phyloP scores from a whole-genome alignment of 1,140 invertebrate species.

The Agrypnia vestita region DNA sequence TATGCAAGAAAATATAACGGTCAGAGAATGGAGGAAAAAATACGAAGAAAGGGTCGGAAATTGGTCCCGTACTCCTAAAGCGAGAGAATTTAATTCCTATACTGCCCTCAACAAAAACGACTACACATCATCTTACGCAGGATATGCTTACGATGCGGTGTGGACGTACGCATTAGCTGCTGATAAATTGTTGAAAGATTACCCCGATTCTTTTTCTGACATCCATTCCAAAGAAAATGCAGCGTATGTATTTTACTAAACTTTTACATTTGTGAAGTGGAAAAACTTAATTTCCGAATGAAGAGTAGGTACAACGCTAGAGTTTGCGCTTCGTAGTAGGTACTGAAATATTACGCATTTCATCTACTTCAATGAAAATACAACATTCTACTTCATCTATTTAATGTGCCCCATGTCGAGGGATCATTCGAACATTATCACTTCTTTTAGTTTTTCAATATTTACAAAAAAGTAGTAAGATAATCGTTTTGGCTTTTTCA shows the following conservation, averaged over 20 bases:
- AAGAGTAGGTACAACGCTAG: too few relatives aligned
- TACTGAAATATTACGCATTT: too few relatives aligned
- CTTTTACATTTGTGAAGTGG: too few relatives aligned
- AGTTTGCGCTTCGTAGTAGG: too few relatives aligned
- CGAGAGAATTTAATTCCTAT: conserved; percentile 44
- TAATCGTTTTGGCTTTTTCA: too few relatives aligned
- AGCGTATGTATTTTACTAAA: conserved; percentile 17
- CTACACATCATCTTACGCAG: conserved; percentile 77
- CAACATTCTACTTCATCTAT: too few relatives aligned
- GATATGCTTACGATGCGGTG: conserved; percentile 88
- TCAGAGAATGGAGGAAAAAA: conserved; percentile 74
- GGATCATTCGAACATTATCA: too few relatives aligned
- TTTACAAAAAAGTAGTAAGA: too few relatives aligned
- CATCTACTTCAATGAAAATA: too few relatives aligned
- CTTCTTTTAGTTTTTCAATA: too few relatives aligned
- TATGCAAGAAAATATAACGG: conserved; percentile 80
- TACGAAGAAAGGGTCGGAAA: conserved; percentile 65
- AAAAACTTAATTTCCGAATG: too few relatives aligned
- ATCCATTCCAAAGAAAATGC: conserved; percentile 72
- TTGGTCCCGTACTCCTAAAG: conserved; percentile 43
- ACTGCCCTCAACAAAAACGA: conserved; percentile 48
- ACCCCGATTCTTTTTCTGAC: conserved; percentile 72
- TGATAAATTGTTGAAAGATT: conserved; percentile 75
- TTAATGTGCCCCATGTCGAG: too few relatives aligned
- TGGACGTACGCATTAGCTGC: conserved; percentile 87